A percentile compares a stretch with the other conserved stretches of the same genome.
Conservation (phyloP, 2,888 invertebrate species). For the Herminia tarsipennalis region DNA sequence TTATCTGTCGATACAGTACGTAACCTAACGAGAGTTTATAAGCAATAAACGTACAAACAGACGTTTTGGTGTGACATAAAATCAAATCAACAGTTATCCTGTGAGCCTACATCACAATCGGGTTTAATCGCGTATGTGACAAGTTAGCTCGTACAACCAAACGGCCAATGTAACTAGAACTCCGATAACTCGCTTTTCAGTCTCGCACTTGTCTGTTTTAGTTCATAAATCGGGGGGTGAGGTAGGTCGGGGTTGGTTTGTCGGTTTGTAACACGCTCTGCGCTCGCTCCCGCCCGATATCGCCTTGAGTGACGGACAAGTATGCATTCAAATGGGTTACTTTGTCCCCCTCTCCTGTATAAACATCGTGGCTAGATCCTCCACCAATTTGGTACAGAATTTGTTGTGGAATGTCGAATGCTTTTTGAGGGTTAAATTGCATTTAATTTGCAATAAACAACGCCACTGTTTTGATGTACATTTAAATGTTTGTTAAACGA, state of each 20-base stretch:
- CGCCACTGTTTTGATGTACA: slow-evolving; percentile 64
- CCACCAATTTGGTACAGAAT: slow-evolving; percentile 81
- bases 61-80: slow-evolving; percentile 84
- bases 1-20: slow-evolving; percentile 79
- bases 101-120: slow-evolving; percentile 85
- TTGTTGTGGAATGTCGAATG: slow-evolving; percentile 83
- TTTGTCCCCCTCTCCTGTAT: slow-evolving; percentile 82
- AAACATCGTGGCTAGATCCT: slow-evolving; percentile 76
- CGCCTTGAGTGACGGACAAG: slow-evolving; percentile 90
- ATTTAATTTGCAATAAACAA: slow-evolving; percentile 84
- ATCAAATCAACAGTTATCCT: slow-evolving; percentile 86
- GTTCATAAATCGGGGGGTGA: slow-evolving; percentile 42
- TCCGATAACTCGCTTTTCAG: slow-evolving; percentile 42
- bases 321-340: slow-evolving; percentile 91
- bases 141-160: slow-evolving; percentile 77
- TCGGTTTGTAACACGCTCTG: slow-evolving; percentile 64
- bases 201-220: slow-evolving; percentile 22
- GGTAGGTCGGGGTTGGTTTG: slow-evolving; percentile 52
- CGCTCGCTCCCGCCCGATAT: slow-evolving; percentile 79
- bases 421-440: slow-evolving; percentile 82
- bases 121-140: slow-evolving; percentile 84
- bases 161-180: slow-evolving; percentile 59
- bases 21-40: slow-evolving; percentile 80
- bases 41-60: slow-evolving; percentile 83
- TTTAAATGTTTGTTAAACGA: slow-evolving; percentile 49